Evolutionary conservation across 2,113 vertebrate species (phyloP), one percentile per base, ranked within the genome.

Genomic region (Limanda limanda): DNA sequence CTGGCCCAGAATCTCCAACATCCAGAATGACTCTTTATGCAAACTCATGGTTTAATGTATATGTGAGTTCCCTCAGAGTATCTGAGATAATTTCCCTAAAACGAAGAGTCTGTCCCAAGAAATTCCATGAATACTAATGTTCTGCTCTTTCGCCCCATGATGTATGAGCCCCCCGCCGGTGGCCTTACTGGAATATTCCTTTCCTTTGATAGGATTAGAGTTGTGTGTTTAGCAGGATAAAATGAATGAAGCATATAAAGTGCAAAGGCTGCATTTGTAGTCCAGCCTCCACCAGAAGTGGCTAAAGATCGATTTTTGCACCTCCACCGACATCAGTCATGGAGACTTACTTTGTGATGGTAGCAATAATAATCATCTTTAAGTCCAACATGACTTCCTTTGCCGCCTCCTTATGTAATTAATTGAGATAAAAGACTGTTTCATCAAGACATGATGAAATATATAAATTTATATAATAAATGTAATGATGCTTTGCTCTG

Each of bases 81-180:
- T 75, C 68, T 27, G 31, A 67, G 57, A 75, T 76, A 27, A 78
- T 84, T 87, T 68, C 62, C n/a, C 62, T 76, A 76, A 88, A 90
- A 75, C 42, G 57, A 89, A 76, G 42, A 72, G 64, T 82, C 54
- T 71, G 47, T 27, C 71, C 79, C 59, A 54, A 62, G 40, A 85
- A 88, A 79, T 27, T 61, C 79, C 78, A 92, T 93, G 88, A 89
- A 93, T 91, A 86, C 88, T 88, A 91, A 93, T 90, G 72, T 73
- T 55, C 14, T 1, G 4, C 59, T 72, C 60, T 65, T 67, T 77
- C 13, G 27, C 69, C 48, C 71, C 60, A 8, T 81, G 25, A 27
- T 27, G 25, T 4, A 27, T 27, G 85, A 83, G 74, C 76, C 67
- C 62, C 61, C 61, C 68, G 62, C 79, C 88, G 83, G 90, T 71